phyloP scores from a whole-genome alignment of 1,140 invertebrate species.

The Drosophila pachea region DNA sequence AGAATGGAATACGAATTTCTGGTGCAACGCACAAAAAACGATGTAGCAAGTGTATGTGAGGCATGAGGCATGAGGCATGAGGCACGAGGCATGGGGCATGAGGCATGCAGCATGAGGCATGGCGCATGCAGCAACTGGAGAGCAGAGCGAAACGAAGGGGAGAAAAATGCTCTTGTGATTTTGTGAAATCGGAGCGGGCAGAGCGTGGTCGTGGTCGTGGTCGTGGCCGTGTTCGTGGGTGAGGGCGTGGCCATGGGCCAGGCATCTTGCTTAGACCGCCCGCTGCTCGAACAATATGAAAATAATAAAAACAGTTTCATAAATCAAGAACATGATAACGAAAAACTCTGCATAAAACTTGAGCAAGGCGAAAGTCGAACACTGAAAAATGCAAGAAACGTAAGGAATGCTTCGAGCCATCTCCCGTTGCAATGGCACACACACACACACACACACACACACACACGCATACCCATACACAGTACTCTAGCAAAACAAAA shows the following conservation, averaged over 20 bases:
- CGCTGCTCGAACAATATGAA: slow-evolving; percentile 66
- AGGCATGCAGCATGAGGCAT: neutral
- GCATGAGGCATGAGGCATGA: slow-evolving; percentile 3
- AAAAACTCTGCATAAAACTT: slow-evolving; percentile 69
- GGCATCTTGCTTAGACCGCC: slow-evolving; percentile 23
- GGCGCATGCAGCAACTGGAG: too few species aligned
- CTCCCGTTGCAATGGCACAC: neutral
- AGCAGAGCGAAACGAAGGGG: too few species aligned
- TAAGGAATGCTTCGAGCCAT: slow-evolving; percentile 26
- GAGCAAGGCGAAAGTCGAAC: slow-evolving; percentile 37
- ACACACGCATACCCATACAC: neutral
- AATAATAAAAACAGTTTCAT: slow-evolving; percentile 78
- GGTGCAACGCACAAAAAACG: slow-evolving; percentile 60
- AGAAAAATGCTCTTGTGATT: slow-evolving; percentile 69
- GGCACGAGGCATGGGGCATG: slow-evolving; percentile 2
- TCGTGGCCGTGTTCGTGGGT: neutral
- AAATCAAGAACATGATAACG: slow-evolving; percentile 75
- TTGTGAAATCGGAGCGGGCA: slow-evolving; percentile 55
- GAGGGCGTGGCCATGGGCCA: slow-evolving; percentile 15
- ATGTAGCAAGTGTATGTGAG: slow-evolving; percentile 26
- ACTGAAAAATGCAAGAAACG: slow-evolving; percentile 48
- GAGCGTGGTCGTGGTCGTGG: slow-evolving; percentile 15
- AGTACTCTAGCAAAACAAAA: slow-evolving; percentile 43
- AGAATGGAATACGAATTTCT: slow-evolving; percentile 68
- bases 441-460: too few species aligned